Evolutionary conservation across 2,888 invertebrate species (phyloP), one percentile per base, ranked within the genome.

Genomic region (Agrypnus murinus): DNA sequence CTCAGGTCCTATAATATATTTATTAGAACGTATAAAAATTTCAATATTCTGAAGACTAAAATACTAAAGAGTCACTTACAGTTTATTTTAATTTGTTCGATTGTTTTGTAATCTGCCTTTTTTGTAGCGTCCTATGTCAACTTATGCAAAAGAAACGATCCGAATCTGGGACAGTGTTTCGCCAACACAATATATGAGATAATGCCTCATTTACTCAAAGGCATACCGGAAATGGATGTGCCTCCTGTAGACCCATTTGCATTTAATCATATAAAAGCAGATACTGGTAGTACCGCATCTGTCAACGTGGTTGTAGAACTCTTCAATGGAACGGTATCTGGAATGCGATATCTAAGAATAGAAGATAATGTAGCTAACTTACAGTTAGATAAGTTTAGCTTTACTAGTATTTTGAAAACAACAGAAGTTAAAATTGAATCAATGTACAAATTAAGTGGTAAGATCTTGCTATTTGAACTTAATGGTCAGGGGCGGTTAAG

Each of bases 201-300:
- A 3, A 74, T 73, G 32, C 81, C 82, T 0, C 75, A 74, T 65
- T 67, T 84, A 14, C 75, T 76, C 40, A 81, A 79, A 71, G 84
- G 84, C 3, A 77, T 84, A 45, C 83, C 83, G 5, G 82, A 82
- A 70, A 72, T 85, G 74, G 78, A 78, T 55, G 58, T 85, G 2
- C 80, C 82, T 3, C 57, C 81, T 7, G 73, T 84, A 12, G 83
- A 84, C 3, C 83, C 84, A 19, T 73, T 82, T 60, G 46, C 74
- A 17, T 69, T 81, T 63, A 74, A 79, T 12, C 64, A 81, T 76
- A 67, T 82, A 14, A 72, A 71, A 12, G 58, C 82, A 40, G 75
- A 79, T 62, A 80, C 81, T 60, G 79, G 80, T 34, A 77, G 58
- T 15, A 65, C 78, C 4, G 43, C 69, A 7, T 75, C 79, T 2